Conservation (phyloP, 2,888 invertebrate species). For the Caenorhabditis macrosperma region DNA sequence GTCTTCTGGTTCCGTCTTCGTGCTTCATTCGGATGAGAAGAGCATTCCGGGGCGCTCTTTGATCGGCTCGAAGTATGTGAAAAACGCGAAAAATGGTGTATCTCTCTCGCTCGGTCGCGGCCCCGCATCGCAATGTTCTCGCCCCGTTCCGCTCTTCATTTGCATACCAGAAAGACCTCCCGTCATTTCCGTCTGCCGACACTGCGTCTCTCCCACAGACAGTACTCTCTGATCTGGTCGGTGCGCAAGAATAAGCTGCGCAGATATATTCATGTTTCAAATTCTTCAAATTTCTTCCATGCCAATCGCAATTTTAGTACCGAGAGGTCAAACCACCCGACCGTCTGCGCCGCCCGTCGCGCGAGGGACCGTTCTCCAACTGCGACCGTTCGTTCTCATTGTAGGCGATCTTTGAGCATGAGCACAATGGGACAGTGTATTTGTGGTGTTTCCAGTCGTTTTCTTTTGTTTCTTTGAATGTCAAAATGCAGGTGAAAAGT, state of each 20-base stretch:
- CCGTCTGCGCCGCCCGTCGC: no score
- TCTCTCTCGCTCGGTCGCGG: slow-evolving; percentile 6
- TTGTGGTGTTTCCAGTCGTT: background rate
- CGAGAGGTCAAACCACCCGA: background rate
- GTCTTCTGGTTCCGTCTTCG: background rate
- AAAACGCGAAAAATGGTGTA: slow-evolving; percentile 34
- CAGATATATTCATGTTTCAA: slow-evolving; percentile 54
- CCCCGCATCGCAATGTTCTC: slow-evolving; percentile 22
- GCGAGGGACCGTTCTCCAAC: no score
- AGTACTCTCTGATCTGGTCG: slow-evolving; percentile 27
- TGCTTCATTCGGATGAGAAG: background rate
- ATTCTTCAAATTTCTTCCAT: slow-evolving; percentile 54
- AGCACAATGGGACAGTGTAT: background rate
- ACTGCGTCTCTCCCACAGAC: slow-evolving; percentile 18
- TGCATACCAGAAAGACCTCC: slow-evolving; percentile 47
- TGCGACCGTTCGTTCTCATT: no score
- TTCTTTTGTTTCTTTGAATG: background rate
- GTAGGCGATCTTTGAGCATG: background rate
- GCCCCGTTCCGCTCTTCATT: slow-evolving; percentile 29
- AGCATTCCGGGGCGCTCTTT: slow-evolving; percentile 23
- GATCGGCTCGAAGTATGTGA: slow-evolving; percentile 46
- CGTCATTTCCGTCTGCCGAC: slow-evolving; percentile 50
- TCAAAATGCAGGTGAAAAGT: background rate
- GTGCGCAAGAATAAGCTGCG: slow-evolving; percentile 48
- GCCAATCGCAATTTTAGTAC: slow-evolving; percentile 55